Evolutionary conservation across 2,113 vertebrate genomes (phyloP).

Genomic region (Ginglymostoma cirratum): DNA sequence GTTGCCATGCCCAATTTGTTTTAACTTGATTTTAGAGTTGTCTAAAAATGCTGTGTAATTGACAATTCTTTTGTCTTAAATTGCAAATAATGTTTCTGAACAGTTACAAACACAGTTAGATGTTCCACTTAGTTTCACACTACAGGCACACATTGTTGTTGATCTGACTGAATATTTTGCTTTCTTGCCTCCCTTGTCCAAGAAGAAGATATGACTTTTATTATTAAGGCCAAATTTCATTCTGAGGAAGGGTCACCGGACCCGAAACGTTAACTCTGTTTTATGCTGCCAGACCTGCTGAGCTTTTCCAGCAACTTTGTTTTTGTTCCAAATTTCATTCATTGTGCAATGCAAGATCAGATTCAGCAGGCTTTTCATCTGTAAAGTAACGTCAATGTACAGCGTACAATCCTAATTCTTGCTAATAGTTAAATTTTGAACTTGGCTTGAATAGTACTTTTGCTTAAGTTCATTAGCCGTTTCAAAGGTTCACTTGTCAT

Average conservation of each 20-base stretch:
- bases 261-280: too few species aligned
- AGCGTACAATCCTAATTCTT: not conserved
- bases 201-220: not conserved
- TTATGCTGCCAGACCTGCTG: too few species aligned
- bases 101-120: not conserved
- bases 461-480: not conserved
- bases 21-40: not conserved
- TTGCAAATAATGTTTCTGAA: not conserved
- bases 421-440: not conserved
- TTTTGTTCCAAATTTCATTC: not conserved
- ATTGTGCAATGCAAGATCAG: not conserved
- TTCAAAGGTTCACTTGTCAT: not conserved
- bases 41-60: not conserved
- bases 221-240: too few species aligned
- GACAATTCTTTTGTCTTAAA: not conserved
- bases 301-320: too few species aligned
- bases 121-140: not conserved
- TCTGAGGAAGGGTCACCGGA: too few species aligned
- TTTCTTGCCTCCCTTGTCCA: not conserved
- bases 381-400: not conserved
- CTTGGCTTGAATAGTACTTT: not conserved
- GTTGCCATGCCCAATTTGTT: not conserved
- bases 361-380: not conserved
- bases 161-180: not conserved
- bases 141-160: not conserved